Base-by-base conservation (phyloP, 2,888 invertebrate species). In the Petrolisthes cinctipes region DNA sequence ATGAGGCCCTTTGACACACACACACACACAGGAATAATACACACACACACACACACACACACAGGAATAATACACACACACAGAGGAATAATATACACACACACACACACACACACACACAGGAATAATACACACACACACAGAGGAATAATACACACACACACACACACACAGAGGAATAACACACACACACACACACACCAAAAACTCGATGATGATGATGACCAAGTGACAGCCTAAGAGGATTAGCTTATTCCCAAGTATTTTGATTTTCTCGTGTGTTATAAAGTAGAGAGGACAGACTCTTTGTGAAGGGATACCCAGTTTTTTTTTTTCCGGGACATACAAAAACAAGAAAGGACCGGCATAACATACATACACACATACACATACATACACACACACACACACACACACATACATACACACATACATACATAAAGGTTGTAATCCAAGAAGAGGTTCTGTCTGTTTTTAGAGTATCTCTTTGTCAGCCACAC, bases 391-490 rank as follows among this genome's bases (percentile, higher is more conserved):
- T 53, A 78, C 51, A 78, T 51, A 78, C 51, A 78, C 78, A 78
- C 3, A 71, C 71, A 71, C 78, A 78, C 51, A 37, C 6, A 78
- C 51, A 78, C 6, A 78, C 51, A 78, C 6, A 78, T 4, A 78
- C 78, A 78, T 4, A 78, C 6, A 78, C 51, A 78, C 78, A 78
- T 17, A 71, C 71, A 71, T 17, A 71, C 71, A 71, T 37, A 76
- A 61, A 17, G 51, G n/a, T 6, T 75, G 75, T 78, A 5, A 23
- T 81, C 9, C 57, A 61, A 20, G n/a, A 23, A 81, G n/a, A 53
- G 54, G 11, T 79, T 79, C 51, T 78, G 11, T 9, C 51, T 66
- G 17, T 82, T 82, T 68, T 81, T 82, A 17, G 53, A 23, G 54
- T 23, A 20, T 37, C n/a, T 66, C 61, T 82, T 20, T 14, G 66